Evolutionary conservation across 2,797 vertebrate species (phyloP), one percentile per base, ranked within the genome.

Genomic region (Cheirogaleus major): DNA sequence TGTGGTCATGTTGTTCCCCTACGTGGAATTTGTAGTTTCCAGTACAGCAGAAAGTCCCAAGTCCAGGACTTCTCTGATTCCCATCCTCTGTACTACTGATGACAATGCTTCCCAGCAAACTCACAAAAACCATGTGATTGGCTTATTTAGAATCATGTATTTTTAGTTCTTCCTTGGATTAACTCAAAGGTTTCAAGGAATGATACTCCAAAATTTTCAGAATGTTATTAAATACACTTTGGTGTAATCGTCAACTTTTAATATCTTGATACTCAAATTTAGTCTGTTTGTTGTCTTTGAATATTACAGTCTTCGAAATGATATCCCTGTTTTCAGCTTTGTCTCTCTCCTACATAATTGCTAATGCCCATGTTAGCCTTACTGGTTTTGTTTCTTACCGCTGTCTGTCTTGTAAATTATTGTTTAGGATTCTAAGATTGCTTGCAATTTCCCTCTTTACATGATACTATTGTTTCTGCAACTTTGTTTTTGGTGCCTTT

Each of bases 221-320:
- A 93, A 91, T 72, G 41, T 86, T 48, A 81, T 88, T 91, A 76
- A 80, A n/a, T 87, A 61, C 86, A 25, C 63, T 92, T 75, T 57
- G 52, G 72, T 59, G 9, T 7, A 81, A 38, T 84, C 25, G 89
- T 92, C 13, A 92, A 9, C 55, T 85, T 78, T 91, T 69, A 55
- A 38, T 82, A 83, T 89, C 10, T 83, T 84, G n/a, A 70, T 57
- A 41, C 6, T 75, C 48, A 69, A 52, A 69, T 82, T 76, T 79
- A 50, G 27, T 78, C 43, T 87, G 12, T 70, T 94, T 89, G n/a
- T 61, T n/a, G 9, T 84, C 14, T 69, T 89, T 93, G 30, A 92
- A 41, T 78, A 41, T 78, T 82, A 20, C 5, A 79, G 23, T 73
- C 20, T 86, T 32, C 35, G 91, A 75, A 82, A 5, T 30, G 43